Evolutionary conservation across 2,797 vertebrate species (phyloP).

Genomic region (Platalea minor): DNA sequence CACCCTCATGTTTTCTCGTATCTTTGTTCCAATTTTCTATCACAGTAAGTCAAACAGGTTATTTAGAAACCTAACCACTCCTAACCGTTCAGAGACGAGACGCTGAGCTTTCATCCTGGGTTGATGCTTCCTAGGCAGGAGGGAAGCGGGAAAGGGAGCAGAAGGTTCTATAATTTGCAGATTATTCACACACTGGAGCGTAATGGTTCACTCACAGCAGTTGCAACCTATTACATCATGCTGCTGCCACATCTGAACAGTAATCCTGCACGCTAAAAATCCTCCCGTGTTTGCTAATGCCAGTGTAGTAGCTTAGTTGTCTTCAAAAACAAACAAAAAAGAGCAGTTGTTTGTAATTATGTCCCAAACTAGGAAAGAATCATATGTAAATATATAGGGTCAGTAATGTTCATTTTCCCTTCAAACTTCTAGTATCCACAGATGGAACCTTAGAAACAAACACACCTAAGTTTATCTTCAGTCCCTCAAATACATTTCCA

Average conservation of each 20-base stretch:
- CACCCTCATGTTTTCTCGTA: not conserved
- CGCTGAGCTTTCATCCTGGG: not conserved
- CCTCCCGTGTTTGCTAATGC: not conserved
- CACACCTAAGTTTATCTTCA: not conserved
- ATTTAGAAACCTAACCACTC: not conserved
- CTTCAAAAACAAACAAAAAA: not conserved
- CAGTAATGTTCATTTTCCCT: not conserved
- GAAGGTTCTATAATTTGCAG: not conserved
- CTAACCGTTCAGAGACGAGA: not conserved
- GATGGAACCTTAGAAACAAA: not conserved
- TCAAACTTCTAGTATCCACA: not conserved
- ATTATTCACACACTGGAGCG: slow-evolving; percentile 32
- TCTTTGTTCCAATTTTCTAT: not conserved
- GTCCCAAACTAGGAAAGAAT: not conserved
- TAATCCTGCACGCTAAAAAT: not conserved
- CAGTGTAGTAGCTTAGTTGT: not conserved
- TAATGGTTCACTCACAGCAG: not conserved
- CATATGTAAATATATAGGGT: not conserved
- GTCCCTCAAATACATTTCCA: not conserved
- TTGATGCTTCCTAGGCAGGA: not conserved
- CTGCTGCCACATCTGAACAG: not conserved
- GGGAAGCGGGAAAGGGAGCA: not conserved
- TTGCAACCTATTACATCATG: not conserved
- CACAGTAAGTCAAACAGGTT: not conserved
- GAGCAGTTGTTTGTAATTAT: not conserved